phyloP scores from a whole-genome alignment of 2,888 invertebrate genomes.

The Nomada fabriciana region DNA sequence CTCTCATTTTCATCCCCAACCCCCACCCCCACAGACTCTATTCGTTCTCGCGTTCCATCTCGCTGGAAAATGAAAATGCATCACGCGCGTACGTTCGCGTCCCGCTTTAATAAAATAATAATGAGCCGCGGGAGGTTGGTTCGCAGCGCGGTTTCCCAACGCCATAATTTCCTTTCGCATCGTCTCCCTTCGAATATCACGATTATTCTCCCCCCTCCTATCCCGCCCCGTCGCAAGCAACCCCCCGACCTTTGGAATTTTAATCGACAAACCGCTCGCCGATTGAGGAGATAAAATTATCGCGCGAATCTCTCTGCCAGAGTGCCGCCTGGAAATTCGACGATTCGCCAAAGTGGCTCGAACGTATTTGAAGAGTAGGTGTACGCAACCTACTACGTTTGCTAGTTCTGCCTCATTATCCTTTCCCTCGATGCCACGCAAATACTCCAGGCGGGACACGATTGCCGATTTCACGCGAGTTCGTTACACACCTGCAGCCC shows the following conservation, averaged over 20 bases:
- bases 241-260: neutral
- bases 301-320: neutral
- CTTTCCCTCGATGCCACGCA: slow-evolving; percentile 57
- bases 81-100: slow-evolving; percentile 31
- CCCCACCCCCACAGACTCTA: neutral
- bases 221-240: too few species aligned
- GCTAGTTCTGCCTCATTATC: slow-evolving; percentile 32
- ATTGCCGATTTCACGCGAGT: slow-evolving; percentile 63
- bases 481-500: slow-evolving; percentile 53
- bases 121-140: slow-evolving; percentile 18
- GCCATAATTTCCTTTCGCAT: slow-evolving; percentile 10
- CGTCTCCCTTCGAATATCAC: slow-evolving; percentile 1
- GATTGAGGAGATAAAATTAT: slow-evolving; percentile 40
- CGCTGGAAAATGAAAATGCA: slow-evolving; percentile 55
- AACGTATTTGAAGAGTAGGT: slow-evolving; percentile 30
- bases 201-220: neutral
- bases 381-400: slow-evolving; percentile 11
- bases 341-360: slow-evolving; percentile 54
- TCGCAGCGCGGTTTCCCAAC: slow-evolving; percentile 17
- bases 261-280: slow-evolving; percentile 7
- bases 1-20: neutral
- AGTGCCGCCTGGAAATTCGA: slow-evolving; percentile 48
- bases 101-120: slow-evolving; percentile 55
- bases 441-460: slow-evolving; percentile 62
- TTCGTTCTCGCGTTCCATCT: neutral